phyloP scores from a whole-genome alignment of 2,888 invertebrate species.

The Abrostola triplasia region DNA sequence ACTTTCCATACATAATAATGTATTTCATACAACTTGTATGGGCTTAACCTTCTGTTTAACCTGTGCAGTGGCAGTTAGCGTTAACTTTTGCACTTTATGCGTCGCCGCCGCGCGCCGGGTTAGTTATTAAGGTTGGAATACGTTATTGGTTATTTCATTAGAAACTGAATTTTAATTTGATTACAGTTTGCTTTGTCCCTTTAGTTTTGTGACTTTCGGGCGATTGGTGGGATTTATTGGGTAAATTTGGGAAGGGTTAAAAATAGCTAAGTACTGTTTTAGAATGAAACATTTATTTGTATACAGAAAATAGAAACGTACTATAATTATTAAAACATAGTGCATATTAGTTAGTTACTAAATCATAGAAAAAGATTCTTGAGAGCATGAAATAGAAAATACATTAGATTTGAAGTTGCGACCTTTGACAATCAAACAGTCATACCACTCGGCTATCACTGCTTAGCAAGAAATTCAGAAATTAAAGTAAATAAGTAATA shows the following conservation, averaged over 20 bases:
- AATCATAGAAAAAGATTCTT: no score
- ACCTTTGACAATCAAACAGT: no score
- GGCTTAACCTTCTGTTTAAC: not conserved
- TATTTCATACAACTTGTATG: not conserved
- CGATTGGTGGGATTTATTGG: constrained; percentile 7
- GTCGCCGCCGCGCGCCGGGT: constrained; percentile 20
- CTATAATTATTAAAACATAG: no score
- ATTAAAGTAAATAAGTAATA: no score
- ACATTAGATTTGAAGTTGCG: no score
- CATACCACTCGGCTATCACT: no score
- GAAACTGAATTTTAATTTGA: constrained; percentile 51
- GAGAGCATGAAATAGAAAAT: no score
- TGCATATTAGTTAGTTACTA: no score
- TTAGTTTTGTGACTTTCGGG: constrained; percentile 24
- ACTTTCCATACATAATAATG: no score
- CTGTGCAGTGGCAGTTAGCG: constrained; percentile 6
- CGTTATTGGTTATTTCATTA: constrained; percentile 53
- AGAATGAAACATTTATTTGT: not conserved
- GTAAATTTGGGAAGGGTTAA: not conserved
- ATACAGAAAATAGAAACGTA: no score
- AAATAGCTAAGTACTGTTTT: not conserved
- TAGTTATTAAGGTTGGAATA: constrained; percentile 57
- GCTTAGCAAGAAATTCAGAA: no score
- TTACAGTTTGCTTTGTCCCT: constrained; percentile 17
- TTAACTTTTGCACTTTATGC: constrained; percentile 56